These are phyloP conservation scores for Amphipoea lucens DNA, from an alignment of 2,888 invertebrate genomes.

Conservation along the genomic window DNA sequence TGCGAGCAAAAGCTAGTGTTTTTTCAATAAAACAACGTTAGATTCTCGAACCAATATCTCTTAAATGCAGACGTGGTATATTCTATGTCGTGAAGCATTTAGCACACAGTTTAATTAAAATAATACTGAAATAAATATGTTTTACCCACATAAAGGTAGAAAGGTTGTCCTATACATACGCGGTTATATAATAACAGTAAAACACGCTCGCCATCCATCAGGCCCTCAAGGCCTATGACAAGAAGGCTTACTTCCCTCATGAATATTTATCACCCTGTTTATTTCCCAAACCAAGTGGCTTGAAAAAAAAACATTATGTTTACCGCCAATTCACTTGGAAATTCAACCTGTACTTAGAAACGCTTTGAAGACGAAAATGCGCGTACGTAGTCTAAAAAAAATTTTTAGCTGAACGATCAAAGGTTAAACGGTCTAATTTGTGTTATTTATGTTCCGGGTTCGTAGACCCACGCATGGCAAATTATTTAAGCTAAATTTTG, in stretches of 20 bases:
- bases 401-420: conserved; percentile 58
- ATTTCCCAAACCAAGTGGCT: conserved; percentile 77
- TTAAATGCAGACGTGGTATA: neutral
- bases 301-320: conserved; percentile 75
- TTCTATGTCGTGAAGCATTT: neutral
- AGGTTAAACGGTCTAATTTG: conserved; percentile 51
- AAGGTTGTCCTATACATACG: neutral
- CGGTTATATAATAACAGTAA: conserved; percentile 70
- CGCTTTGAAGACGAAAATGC: conserved; percentile 67
- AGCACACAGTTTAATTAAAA: conserved; percentile 11
- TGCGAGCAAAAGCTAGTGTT: neutral
- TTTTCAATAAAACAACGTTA: neutral
- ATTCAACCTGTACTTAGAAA: conserved; percentile 64
- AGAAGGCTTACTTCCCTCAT: conserved; percentile 86
- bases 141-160: neutral
- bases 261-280: conserved; percentile 87
- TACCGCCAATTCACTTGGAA: conserved; percentile 71
- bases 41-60: neutral
- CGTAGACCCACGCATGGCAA: conserved; percentile 8
- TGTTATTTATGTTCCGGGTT: conserved; percentile 46
- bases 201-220: conserved; percentile 85
- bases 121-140: conserved; percentile 7
- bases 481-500: conserved; percentile 23
- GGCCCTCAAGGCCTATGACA: conserved; percentile 85
- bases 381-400: conserved; percentile 51